A percentile compares a stretch with the other conserved stretches of the same genome.
Evolutionary conservation across 2,113 vertebrate genomes (phyloP).

Genomic region (Copsychus sechellarum): DNA sequence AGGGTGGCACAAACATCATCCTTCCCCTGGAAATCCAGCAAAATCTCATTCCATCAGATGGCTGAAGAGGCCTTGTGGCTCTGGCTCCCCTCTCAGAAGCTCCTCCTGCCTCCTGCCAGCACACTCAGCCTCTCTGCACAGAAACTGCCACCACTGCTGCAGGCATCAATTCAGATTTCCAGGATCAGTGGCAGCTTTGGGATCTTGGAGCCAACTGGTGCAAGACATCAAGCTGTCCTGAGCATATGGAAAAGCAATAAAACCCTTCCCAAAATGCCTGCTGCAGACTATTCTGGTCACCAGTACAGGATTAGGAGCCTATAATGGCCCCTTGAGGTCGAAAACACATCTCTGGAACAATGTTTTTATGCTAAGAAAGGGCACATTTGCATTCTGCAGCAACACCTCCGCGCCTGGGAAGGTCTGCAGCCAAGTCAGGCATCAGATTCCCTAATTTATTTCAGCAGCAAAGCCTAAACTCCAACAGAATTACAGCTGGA

Average conservation of each 20-base stretch:
- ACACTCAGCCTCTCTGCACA: constrained; percentile 59
- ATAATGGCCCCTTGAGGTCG: background rate
- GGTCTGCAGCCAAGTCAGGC: background rate
- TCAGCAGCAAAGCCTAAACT: background rate
- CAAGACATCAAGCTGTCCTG: constrained; percentile 18
- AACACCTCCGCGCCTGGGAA: background rate
- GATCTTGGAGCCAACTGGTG: constrained; percentile 39
- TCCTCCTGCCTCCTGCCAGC: constrained; percentile 31
- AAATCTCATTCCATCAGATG: background rate
- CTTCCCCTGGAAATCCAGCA: background rate
- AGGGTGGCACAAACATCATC: background rate
- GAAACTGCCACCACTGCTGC: constrained; percentile 46
- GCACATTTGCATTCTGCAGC: constrained; percentile 3
- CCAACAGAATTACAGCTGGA: background rate
- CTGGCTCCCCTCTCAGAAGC: background rate
- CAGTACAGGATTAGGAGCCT: constrained; percentile 27
- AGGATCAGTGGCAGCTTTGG: constrained; percentile 61
- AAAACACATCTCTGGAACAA: background rate
- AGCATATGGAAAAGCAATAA: constrained; percentile 47
- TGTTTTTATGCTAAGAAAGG: constrained; percentile 19
- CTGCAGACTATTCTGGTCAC: constrained; percentile 46
- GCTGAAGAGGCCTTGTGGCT: constrained; percentile 18
- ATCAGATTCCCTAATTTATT: background rate
- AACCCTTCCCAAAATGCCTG: constrained; percentile 18
- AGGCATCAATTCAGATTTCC: constrained; percentile 65